phyloP scores from a whole-genome alignment of 2,888 invertebrate species.

The Nymphalis polychloros region DNA sequence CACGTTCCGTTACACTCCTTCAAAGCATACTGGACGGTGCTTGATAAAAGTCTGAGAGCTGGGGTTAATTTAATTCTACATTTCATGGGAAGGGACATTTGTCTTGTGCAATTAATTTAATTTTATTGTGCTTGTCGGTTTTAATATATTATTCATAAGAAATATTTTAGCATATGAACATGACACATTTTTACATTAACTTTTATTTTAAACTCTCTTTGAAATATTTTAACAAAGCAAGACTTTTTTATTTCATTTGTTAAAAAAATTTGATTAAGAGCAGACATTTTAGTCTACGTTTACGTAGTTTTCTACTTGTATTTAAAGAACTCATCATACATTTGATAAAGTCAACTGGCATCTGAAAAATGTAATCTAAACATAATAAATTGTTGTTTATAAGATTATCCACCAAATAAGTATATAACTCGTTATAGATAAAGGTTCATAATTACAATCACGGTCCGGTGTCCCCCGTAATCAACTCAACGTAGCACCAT shows the following conservation, averaged over 20 bases:
- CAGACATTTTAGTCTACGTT: too few relatives aligned
- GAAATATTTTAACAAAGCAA: background rate
- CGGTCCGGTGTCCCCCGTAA: conserved; percentile 39
- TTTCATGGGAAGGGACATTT: conserved; percentile 44
- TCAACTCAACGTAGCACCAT: conserved; percentile 41
- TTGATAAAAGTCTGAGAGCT: conserved; percentile 43
- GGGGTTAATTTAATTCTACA: conserved; percentile 46
- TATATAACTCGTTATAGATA: conserved; percentile 2
- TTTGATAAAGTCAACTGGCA: too few relatives aligned
- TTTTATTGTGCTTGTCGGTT: conserved; percentile 33
- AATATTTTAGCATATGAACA: conserved; percentile 10
- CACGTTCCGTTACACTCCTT: conserved; percentile 60
- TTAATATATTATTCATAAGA: conserved; percentile 26
- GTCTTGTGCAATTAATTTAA: conserved; percentile 44
- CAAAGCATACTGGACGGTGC: conserved; percentile 49
- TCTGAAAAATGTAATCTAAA: too few relatives aligned
- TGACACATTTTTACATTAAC: background rate
- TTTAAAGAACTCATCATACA: too few relatives aligned
- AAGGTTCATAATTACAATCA: conserved; percentile 38
- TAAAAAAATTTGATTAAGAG: too few relatives aligned
- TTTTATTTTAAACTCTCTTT: background rate
- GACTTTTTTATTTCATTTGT: background rate
- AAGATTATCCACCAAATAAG: background rate
- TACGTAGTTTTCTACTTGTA: too few relatives aligned
- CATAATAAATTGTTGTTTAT: background rate